phyloP scores from a whole-genome alignment of 2,888 invertebrate species.

The Drosophila rellima region DNA sequence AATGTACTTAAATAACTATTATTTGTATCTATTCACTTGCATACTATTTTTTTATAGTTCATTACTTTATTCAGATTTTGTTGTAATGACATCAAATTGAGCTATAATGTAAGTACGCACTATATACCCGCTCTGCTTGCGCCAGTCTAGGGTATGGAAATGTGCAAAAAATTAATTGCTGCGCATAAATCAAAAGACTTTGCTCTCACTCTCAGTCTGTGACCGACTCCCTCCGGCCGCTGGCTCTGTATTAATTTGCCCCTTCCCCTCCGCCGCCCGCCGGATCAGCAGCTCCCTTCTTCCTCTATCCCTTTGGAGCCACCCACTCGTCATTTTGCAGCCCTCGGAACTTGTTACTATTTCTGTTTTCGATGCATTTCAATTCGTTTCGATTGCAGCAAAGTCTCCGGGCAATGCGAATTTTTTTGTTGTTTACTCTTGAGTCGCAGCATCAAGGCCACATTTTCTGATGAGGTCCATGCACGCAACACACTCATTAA shows the following conservation, averaged over 20 bases:
- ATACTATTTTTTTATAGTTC: too few species aligned
- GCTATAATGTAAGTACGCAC: too few species aligned
- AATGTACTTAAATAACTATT: too few species aligned
- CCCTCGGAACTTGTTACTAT: slow-evolving; percentile 53
- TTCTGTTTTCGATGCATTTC: slow-evolving; percentile 54
- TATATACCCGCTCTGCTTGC: slow-evolving; percentile 21
- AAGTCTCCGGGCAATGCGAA: slow-evolving; percentile 8
- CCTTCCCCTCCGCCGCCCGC: not conserved
- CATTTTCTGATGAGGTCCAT: slow-evolving; percentile 44
- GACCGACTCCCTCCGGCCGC: slow-evolving; percentile 13
- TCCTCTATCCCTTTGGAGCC: not conserved
- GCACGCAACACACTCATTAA: slow-evolving; percentile 37
- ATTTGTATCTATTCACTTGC: too few species aligned
- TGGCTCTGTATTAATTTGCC: slow-evolving; percentile 2
- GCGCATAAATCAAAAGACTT: slow-evolving; percentile 82
- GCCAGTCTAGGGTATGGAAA: slow-evolving; percentile 43
- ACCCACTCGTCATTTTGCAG: slow-evolving; percentile 25
- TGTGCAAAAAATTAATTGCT: slow-evolving; percentile 83
- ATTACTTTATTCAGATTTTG: too few species aligned
- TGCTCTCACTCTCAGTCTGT: slow-evolving; percentile 60
- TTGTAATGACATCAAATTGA: too few species aligned
- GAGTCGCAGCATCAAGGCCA: slow-evolving; percentile 63
- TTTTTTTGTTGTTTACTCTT: slow-evolving; percentile 43
- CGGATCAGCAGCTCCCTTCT: not conserved
- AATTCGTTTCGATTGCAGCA: slow-evolving; percentile 23